A percentile compares a stretch with the other conserved stretches of the same genome.
phyloP scores from a whole-genome alignment of 2,113 vertebrate genomes.

The Pseudolaguvia tuberculata region DNA sequence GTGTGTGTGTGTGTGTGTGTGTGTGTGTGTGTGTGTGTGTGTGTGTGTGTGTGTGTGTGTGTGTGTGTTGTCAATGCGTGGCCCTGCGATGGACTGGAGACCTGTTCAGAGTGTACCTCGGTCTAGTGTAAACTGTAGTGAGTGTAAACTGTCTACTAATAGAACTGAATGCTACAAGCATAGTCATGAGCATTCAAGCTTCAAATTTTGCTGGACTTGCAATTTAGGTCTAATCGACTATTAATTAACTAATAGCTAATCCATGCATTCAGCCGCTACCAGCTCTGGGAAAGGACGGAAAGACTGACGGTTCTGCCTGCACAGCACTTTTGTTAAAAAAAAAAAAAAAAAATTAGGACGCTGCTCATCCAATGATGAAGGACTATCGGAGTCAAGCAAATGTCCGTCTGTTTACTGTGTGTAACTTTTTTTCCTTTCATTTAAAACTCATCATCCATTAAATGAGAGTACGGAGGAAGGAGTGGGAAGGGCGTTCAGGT shows the following conservation, averaged over 20 bases:
- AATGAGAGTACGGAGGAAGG: slow-evolving; percentile 40
- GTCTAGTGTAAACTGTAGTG: too few relatives aligned
- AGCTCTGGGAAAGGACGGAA: slow-evolving; percentile 45
- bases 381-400: slow-evolving; percentile 60
- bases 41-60: too few relatives aligned
- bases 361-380: slow-evolving; percentile 31
- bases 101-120: too few relatives aligned
- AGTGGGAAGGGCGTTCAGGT: background rate
- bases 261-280: slow-evolving; percentile 56
- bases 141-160: background rate
- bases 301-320: slow-evolving; percentile 53
- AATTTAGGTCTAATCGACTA: slow-evolving; percentile 48
- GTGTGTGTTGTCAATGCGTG: too few relatives aligned
- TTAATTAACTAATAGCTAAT: slow-evolving; percentile 67
- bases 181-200: background rate
- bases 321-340: slow-evolving; percentile 55
- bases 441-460: slow-evolving; percentile 57
- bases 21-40: too few relatives aligned
- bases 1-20: too few relatives aligned
- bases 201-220: slow-evolving; percentile 57
- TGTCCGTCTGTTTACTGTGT: slow-evolving; percentile 46
- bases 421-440: slow-evolving; percentile 46
- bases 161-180: background rate
- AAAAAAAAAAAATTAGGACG: slow-evolving; percentile 26
- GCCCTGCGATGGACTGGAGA: too few relatives aligned